phyloP scores from a whole-genome alignment of 2,113 vertebrate genomes.

The Neoarius graeffei region DNA sequence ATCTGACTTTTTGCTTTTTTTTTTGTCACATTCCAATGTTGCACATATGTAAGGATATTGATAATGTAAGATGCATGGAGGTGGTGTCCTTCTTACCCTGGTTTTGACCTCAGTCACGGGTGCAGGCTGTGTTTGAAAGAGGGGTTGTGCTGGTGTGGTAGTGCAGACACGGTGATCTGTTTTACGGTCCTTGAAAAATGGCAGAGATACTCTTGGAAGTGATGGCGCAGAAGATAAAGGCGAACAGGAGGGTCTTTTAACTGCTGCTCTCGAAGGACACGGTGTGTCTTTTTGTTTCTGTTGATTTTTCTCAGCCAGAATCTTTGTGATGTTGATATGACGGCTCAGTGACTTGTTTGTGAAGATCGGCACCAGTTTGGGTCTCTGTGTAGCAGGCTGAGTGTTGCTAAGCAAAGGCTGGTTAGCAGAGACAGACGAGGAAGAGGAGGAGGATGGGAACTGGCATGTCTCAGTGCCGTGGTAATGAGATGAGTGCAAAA shows the following conservation, averaged over 20 bases:
- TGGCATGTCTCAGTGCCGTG: background rate
- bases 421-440: constrained; percentile 21
- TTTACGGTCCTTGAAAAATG: constrained; percentile 20
- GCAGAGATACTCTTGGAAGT: constrained; percentile 18
- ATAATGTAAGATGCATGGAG: background rate
- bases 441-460: background rate
- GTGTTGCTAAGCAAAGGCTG: background rate
- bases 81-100: constrained; percentile 44
- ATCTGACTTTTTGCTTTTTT: background rate
- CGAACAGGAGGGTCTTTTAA: constrained; percentile 6
- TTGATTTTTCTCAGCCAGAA: constrained; percentile 54
- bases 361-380: constrained; percentile 80
- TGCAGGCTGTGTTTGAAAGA: background rate
- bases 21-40: background rate
- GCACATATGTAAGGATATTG: background rate
- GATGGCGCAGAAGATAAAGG: background rate
- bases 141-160: background rate
- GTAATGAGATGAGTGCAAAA: constrained; percentile 17
- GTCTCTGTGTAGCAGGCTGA: constrained; percentile 16
- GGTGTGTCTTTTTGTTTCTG: constrained; percentile 36
- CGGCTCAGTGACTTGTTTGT: constrained; percentile 65
- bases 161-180: background rate
- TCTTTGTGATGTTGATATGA: constrained; percentile 57
- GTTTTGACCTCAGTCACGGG: constrained; percentile 24
- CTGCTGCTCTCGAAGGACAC: constrained; percentile 12